Percentiles rank a stretch among this genome's conserved stretches.
These are phyloP conservation scores for Calliopum simillimum DNA, from an alignment of 2,888 invertebrate genomes.

Conservation along the genomic window DNA sequence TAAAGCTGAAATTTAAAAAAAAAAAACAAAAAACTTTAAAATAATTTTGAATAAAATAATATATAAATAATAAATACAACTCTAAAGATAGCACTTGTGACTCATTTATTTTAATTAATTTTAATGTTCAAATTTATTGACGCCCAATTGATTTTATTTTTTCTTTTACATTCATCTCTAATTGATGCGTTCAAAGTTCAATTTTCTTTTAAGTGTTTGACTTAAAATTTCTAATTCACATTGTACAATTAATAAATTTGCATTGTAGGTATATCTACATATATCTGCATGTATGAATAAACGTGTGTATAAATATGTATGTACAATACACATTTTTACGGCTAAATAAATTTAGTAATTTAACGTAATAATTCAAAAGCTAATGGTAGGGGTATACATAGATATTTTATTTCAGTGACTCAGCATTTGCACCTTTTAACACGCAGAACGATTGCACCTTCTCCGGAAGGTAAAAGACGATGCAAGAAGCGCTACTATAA, in stretches of 20 bases:
- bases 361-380: too few species aligned
- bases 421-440: too few species aligned
- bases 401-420: too few species aligned
- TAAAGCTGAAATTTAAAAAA: conserved; percentile 67
- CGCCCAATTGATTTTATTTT: conserved; percentile 15
- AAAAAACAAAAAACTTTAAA: background rate
- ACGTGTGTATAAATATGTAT: too few species aligned
- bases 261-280: background rate
- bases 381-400: too few species aligned
- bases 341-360: too few species aligned
- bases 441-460: too few species aligned
- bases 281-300: too few species aligned
- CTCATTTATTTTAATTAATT: background rate
- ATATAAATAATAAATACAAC: background rate
- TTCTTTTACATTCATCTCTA: conserved; percentile 28
- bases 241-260: conserved; percentile 9
- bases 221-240: background rate
- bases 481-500: too few species aligned
- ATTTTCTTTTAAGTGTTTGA: background rate
- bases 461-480: too few species aligned
- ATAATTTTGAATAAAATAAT: background rate
- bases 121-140: background rate
- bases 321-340: too few species aligned
- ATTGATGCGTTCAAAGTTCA: conserved; percentile 41
- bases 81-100: background rate